Percentiles rank a stretch among this genome's conserved stretches.
phyloP scores from a whole-genome alignment of 2,888 invertebrate species.

The Eilema griseolum region DNA sequence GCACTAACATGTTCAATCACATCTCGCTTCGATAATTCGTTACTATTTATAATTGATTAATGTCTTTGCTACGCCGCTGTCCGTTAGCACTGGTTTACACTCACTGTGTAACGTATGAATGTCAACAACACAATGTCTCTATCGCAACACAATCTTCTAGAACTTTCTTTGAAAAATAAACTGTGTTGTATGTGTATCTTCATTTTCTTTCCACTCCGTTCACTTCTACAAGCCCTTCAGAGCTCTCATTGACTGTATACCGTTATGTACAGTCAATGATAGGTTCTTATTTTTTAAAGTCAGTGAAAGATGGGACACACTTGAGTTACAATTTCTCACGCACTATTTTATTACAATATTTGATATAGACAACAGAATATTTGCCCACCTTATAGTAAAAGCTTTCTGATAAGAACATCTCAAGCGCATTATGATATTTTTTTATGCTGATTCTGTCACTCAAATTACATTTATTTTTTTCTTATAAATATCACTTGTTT shows the following conservation, averaged over 20 bases:
- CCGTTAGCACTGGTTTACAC: constrained; percentile 22
- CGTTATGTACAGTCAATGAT: background rate
- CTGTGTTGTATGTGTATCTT: background rate
- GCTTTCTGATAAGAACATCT: background rate
- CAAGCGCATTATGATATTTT: background rate
- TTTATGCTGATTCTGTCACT: background rate
- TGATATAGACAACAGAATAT: background rate
- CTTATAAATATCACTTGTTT: background rate
- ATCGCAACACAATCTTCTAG: constrained; percentile 3
- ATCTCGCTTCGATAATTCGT: constrained; percentile 37
- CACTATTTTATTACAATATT: background rate
- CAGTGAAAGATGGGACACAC: background rate
- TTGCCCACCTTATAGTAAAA: background rate
- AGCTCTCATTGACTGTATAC: background rate
- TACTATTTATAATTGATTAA: constrained; percentile 28
- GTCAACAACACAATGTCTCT: background rate
- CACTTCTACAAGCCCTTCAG: constrained; percentile 2
- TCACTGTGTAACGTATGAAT: constrained; percentile 22
- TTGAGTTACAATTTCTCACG: background rate
- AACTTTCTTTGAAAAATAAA: constrained; percentile 1
- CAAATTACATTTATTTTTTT: background rate
- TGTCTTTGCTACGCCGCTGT: constrained; percentile 37
- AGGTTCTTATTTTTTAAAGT: background rate
- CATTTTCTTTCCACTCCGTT: constrained; percentile 10
- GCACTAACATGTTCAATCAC: constrained; percentile 38